A percentile compares a stretch with the other conserved stretches of the same genome.
These are phyloP conservation scores for Trachelus troglodyta DNA, from an alignment of 2,888 invertebrate species.

Conservation along the genomic window DNA sequence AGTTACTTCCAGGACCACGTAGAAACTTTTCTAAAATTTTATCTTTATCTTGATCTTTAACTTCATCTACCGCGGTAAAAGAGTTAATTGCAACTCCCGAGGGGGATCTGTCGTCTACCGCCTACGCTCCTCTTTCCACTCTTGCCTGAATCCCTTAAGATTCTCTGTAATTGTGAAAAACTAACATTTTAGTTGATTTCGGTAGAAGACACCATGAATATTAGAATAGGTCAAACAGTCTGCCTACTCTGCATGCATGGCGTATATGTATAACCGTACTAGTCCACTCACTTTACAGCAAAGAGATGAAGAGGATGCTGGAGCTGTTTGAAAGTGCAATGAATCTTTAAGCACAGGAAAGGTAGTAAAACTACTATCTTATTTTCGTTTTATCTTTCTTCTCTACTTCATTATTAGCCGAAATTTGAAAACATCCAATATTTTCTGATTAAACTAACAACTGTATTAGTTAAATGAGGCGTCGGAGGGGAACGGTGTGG, in stretches of 20 bases:
- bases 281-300: constrained; percentile 42
- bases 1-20: neutral
- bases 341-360: constrained; percentile 43
- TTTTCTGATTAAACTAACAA: neutral
- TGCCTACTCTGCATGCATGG: constrained; percentile 18
- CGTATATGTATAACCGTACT: neutral
- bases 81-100: constrained; percentile 2
- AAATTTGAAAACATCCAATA: constrained; percentile 22
- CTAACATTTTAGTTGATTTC: constrained; percentile 21
- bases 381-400: neutral
- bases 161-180: neutral
- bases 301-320: constrained; percentile 62
- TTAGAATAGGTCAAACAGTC: constrained; percentile 29
- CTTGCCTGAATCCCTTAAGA: neutral
- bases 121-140: neutral
- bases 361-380: neutral
- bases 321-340: constrained; percentile 59
- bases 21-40: neutral
- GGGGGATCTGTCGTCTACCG: neutral
- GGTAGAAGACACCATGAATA: constrained; percentile 24
- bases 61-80: neutral
- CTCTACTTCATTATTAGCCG: constrained; percentile 10
- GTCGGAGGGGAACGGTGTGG: too few species aligned
- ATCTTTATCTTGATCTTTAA: neutral
- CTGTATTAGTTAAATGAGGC: neutral